Base-by-base conservation (phyloP, 2,888 invertebrate genomes). In the Melanotus villosus region DNA sequence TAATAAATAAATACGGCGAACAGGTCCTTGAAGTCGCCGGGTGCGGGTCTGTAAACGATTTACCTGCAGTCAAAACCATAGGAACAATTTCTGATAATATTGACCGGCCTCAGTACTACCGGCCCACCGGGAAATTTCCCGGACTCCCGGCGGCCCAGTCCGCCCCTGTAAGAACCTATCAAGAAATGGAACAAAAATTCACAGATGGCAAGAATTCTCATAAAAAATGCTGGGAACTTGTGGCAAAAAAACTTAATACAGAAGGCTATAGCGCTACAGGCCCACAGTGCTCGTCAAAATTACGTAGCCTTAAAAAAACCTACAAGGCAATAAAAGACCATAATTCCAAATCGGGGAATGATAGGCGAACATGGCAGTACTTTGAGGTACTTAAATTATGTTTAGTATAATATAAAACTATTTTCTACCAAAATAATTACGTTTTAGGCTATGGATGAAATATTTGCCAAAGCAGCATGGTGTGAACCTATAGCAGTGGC, bases 391-490 rank as follows among this genome's bases (percentile, higher is more conserved):
- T 12, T 47, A 47, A 16, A 18, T 21, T 16, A 32, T 32, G n/a
- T 32, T 47, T 47, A 19, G 19, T 43, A 16, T 4, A 47, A 7
- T 7, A n/a, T 47, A 16, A 16, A n/a, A 16, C n/a, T 47, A 18
- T 19, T 16, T 47, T 47, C 5, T 47, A n/a, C 4, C n/a, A 54
- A 21, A 23, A 36, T 45, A 36, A 32, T 26, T 43, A 64, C 30
- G 60, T 68, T 26, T 16, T 63, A 74, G 21, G 12, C 7, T 3
- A 45, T 45, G 45, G 19, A 45, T 18, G 19, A 14, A 18, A 45
- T 45, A 18, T 45, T 45, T 18, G n/a, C 16, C 16, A 18, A 14
- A 21, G n/a, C 18, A 45, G 45, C 45, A 10, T 45, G 45, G 45
- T 45, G 18, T 45, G 18, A 18, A 45, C 45, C 45, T 18, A 10